Evolutionary conservation across 2,797 vertebrate species (phyloP).

Genomic region (Poeciliopsis paucimaculata): DNA sequence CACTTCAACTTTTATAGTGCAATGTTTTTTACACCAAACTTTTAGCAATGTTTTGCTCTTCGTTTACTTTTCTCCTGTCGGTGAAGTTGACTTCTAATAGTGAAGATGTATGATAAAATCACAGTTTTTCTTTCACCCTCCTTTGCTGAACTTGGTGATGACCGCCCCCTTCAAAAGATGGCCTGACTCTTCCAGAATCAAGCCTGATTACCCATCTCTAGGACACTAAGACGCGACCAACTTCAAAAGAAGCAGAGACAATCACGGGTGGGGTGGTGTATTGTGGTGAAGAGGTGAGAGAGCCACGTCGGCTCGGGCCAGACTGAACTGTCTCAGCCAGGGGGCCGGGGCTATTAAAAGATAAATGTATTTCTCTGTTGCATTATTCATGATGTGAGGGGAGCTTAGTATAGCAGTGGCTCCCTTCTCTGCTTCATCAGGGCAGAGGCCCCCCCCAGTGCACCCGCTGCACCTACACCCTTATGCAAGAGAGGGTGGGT

Average conservation of each 20-base stretch:
- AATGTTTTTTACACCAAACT: conserved; percentile 30
- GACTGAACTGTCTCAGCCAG: conserved; percentile 74
- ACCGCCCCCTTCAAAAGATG: conserved; percentile 67
- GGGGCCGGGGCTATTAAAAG: conserved; percentile 83
- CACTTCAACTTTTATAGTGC: conserved; percentile 20
- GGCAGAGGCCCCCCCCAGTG: conserved; percentile 60
- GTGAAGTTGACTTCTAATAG: conserved; percentile 18
- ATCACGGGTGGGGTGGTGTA: conserved; percentile 63
- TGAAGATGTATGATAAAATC: conserved; percentile 45
- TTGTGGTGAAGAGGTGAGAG: conserved; percentile 43
- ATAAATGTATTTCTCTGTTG: conserved; percentile 86
- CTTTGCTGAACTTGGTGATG: conserved; percentile 63
- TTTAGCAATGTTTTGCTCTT: conserved; percentile 10
- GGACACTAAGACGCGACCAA: conserved; percentile 82
- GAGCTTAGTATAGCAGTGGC: conserved; percentile 79
- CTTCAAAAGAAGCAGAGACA: conserved; percentile 84
- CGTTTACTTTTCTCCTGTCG: conserved; percentile 6
- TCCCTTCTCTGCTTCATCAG: conserved; percentile 67
- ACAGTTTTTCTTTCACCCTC: conserved; percentile 54
- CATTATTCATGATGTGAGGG: conserved; percentile 85
- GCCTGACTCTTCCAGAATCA: conserved; percentile 80
- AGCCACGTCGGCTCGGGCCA: conserved; percentile 66
- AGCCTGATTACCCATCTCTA: conserved; percentile 86
- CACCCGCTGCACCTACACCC: conserved; percentile 66
- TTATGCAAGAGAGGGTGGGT: conserved; percentile 58